These are phyloP conservation scores for Pseudorasbora parva DNA, from an alignment of 2,113 vertebrate genomes.

Conservation along the genomic window DNA sequence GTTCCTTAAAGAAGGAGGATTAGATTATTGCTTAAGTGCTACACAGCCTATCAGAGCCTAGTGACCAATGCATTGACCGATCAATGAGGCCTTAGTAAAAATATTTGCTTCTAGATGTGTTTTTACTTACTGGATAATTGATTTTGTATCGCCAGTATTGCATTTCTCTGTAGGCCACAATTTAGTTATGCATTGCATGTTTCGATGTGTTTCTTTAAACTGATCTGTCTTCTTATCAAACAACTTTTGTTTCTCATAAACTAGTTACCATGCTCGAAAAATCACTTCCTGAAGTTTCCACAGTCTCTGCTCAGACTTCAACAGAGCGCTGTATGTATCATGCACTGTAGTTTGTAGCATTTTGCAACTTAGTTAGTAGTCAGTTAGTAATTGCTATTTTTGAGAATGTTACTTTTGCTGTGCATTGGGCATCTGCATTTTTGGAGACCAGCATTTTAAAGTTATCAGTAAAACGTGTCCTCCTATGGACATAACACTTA, in stretches of 20 bases:
- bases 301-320: slow-evolving; percentile 67
- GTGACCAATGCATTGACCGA: background rate
- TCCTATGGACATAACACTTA: background rate
- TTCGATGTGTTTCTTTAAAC: background rate
- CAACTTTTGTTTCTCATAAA: slow-evolving; percentile 20
- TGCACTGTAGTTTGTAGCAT: slow-evolving; percentile 16
- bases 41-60: too few species aligned
- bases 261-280: background rate
- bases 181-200: background rate
- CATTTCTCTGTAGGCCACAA: background rate
- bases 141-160: background rate
- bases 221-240: background rate
- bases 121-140: background rate
- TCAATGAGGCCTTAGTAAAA: slow-evolving; percentile 5
- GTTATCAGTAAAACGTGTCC: background rate
- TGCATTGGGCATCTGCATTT: too few species aligned
- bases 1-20: background rate
- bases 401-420: background rate
- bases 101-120: background rate
- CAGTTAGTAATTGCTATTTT: background rate
- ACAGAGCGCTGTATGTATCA: slow-evolving; percentile 70
- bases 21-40: background rate
- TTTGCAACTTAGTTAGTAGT: slow-evolving; percentile 10
- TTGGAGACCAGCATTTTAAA: background rate
- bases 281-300: slow-evolving; percentile 66